phyloP scores from a whole-genome alignment of 2,888 invertebrate genomes.

The Rhimphoctona megacephalus region DNA sequence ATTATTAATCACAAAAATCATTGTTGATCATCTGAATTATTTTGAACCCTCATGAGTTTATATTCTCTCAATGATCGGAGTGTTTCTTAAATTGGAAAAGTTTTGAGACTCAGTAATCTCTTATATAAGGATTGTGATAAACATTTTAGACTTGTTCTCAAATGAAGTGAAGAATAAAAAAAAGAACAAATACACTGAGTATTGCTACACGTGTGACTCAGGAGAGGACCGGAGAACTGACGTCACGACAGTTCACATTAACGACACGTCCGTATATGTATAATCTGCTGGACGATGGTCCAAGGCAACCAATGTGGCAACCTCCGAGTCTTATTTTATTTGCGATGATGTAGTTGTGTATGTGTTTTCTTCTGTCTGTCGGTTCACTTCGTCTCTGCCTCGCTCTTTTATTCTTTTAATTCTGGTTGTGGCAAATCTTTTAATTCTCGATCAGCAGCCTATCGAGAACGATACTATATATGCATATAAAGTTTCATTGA shows the following conservation, averaged over 20 bases:
- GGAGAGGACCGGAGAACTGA: slow-evolving; percentile 76
- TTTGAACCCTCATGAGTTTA: not conserved
- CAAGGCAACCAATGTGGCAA: slow-evolving; percentile 79
- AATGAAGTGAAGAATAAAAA: slow-evolving; percentile 15
- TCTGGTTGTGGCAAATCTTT: slow-evolving; percentile 46
- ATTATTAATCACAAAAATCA: not conserved
- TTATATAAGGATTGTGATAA: not conserved
- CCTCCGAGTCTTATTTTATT: slow-evolving; percentile 57
- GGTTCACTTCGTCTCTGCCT: not conserved
- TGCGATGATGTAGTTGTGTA: slow-evolving; percentile 14
- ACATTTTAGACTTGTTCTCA: not conserved
- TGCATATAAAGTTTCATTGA: slow-evolving; percentile 14
- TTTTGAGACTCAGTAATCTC: not conserved
- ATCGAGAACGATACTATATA: slow-evolving; percentile 39
- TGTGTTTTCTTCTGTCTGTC: not conserved
- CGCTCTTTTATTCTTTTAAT: slow-evolving; percentile 23
- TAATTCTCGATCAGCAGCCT: slow-evolving; percentile 37
- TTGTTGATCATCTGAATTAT: not conserved
- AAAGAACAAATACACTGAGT: slow-evolving; percentile 28
- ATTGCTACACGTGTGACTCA: slow-evolving; percentile 74
- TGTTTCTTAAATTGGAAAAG: not conserved
- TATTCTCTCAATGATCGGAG: not conserved
- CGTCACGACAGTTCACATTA: slow-evolving; percentile 77
- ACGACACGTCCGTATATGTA: slow-evolving; percentile 82
- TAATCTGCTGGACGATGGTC: slow-evolving; percentile 78